phyloP scores from a whole-genome alignment of 2,888 invertebrate species.

The Seladonia tumulorum region DNA sequence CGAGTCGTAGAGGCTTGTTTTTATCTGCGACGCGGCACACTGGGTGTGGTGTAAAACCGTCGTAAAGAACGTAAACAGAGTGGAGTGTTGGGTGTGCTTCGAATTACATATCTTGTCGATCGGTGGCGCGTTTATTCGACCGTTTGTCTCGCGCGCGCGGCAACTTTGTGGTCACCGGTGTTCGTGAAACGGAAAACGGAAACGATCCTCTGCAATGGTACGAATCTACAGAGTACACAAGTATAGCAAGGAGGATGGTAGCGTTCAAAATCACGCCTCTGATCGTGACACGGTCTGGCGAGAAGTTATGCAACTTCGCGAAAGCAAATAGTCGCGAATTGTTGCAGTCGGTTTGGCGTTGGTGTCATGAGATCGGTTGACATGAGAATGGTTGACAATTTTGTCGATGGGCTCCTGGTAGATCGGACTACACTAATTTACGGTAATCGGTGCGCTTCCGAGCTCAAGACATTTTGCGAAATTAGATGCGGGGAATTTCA shows the following conservation, averaged over 20 bases:
- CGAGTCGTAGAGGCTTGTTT: background rate
- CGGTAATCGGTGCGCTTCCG: too few relatives aligned
- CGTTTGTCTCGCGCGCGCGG: background rate
- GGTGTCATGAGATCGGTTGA: background rate
- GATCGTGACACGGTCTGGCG: slow-evolving; percentile 1
- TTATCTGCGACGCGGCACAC: background rate
- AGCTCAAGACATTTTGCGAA: background rate
- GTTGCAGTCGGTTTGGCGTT: background rate
- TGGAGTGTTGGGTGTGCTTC: background rate
- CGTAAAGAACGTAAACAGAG: background rate
- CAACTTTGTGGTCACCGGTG: background rate
- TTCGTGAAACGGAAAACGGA: background rate
- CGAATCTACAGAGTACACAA: background rate
- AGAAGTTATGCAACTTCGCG: background rate
- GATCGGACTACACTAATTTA: too few relatives aligned
- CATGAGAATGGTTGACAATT: background rate
- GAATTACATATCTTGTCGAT: background rate
- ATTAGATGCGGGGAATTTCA: background rate
- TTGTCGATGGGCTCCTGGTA: background rate
- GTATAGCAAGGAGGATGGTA: background rate
- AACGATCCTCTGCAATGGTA: background rate
- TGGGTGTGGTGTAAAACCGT: background rate
- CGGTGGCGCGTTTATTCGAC: background rate
- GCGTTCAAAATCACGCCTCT: background rate
- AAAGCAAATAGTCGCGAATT: background rate